Conservation (phyloP, 2,797 vertebrate genomes). For the Naso thynnoides region DNA sequence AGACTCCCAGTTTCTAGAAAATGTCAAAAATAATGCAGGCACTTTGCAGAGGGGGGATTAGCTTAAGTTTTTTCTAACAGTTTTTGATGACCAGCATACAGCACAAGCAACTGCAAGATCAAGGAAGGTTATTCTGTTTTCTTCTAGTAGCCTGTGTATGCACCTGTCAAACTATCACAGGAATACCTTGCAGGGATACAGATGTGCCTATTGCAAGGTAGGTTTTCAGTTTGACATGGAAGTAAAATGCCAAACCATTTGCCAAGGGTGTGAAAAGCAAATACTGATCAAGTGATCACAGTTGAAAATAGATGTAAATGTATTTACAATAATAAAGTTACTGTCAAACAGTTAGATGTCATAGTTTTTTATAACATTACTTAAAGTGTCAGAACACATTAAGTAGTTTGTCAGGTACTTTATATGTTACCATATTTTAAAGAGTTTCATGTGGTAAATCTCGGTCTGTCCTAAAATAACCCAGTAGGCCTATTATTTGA, state of each 20-base stretch:
- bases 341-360: background rate
- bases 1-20: conserved; percentile 71
- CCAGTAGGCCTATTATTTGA: background rate
- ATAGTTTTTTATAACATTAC: background rate
- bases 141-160: conserved; percentile 21
- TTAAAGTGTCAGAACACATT: background rate
- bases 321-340: background rate
- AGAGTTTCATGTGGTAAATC: background rate
- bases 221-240: background rate
- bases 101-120: conserved; percentile 48
- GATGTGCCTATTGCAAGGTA: background rate
- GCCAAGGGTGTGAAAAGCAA: background rate
- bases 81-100: conserved; percentile 53
- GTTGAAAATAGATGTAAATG: background rate
- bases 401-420: background rate
- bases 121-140: conserved; percentile 35
- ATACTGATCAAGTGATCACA: background rate
- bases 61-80: conserved; percentile 70
- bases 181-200: conserved; percentile 19
- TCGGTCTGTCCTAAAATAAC: background rate
- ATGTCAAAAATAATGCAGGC: conserved; percentile 79
- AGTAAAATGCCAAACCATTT: conserved; percentile 7
- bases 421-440: background rate
- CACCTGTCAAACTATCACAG: conserved; percentile 24
- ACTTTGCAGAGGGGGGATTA: conserved; percentile 74